Evolutionary conservation across 2,888 invertebrate species (phyloP), one percentile per base, ranked within the genome.

Genomic region (Theristus sp.): DNA sequence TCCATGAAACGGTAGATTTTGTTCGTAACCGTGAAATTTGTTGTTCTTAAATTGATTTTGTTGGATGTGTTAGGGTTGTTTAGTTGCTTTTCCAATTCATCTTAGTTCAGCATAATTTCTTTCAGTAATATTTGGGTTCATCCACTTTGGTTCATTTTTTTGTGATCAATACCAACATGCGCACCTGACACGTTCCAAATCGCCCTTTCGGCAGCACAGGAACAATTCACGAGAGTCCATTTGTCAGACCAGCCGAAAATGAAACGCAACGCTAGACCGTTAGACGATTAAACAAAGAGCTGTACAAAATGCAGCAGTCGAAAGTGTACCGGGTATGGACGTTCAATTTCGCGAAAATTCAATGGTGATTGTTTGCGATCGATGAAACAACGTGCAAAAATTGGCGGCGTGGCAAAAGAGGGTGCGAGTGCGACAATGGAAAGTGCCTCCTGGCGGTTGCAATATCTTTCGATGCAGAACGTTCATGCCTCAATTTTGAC

Each of bases 171-270:
- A n/a, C n/a, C n/a, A n/a, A n/a, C n/a, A n/a, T n/a, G n/a, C n/a
- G n/a, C n/a, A 60, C 60, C 38, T 25, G 31, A 57, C 38, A 13
- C 60, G 49, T 27, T 60, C 60, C 57, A 60, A 28, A 28, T 60
- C 57, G 22, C 60, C 60, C 17, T 47, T 57, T 17, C 57, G 28
- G 38, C 60, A 60, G 38, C 57, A 30, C 17, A 57, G 20, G n/a
- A 60, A 57, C 25, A 60, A 47, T 2, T 60, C 60, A 2, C 26
- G 31, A 22, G 6, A 2, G 3, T 30, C 38, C 31, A 54, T 54
- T 3, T 26, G 3, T 25, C 2, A 27, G 27, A 20, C 6, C 13
- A 52, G 52, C 52, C 10, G 38, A 38, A 38, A 10, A 38, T n/a
- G n/a, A n/a, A n/a, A n/a, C n/a, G n/a, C n/a, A n/a, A n/a, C n/a